A percentile compares a stretch with the other conserved stretches of the same genome.
These are phyloP conservation scores for Clavelina lepadiformis DNA, from an alignment of 23 tunicate genomes.

Conservation along the genomic window DNA sequence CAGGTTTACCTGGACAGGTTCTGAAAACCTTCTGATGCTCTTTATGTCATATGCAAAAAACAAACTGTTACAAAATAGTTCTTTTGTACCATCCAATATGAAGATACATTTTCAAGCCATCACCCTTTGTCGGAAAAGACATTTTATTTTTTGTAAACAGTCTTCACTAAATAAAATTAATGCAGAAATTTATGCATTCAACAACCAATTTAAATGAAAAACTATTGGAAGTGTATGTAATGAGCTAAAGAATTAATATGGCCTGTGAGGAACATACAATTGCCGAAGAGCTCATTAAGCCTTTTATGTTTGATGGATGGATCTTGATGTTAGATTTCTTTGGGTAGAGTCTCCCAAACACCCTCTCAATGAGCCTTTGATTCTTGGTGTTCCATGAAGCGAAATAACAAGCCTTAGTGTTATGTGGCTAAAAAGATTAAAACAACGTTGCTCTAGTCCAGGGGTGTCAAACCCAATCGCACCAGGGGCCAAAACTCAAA, in stretches of 20 bases:
- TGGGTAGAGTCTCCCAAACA: too few species aligned
- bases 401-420: too few species aligned
- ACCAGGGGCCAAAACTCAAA: too few species aligned
- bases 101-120: slow-evolving; percentile 30
- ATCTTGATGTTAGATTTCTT: too few species aligned
- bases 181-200: slow-evolving; percentile 22
- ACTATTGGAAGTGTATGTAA: slow-evolving; percentile 20
- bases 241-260: slow-evolving; percentile 16
- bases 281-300: slow-evolving; percentile 15
- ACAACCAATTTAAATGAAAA: slow-evolving; percentile 9
- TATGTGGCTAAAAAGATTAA: too few species aligned
- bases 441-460: too few species aligned
- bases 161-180: slow-evolving; percentile 10
- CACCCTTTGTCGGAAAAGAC: slow-evolving; percentile 28
- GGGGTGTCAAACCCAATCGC: too few species aligned
- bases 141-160: slow-evolving; percentile 10
- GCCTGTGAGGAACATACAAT: slow-evolving; percentile 31
- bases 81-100: slow-evolving; percentile 21
- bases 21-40: slow-evolving; percentile 25
- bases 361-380: too few species aligned
- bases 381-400: too few species aligned
- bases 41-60: slow-evolving; percentile 27
- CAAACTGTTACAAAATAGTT: slow-evolving; percentile 17
- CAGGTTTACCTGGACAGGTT: slow-evolving; percentile 38
- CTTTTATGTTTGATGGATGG: slow-evolving; percentile 11